Percentiles rank a stretch among this genome's conserved stretches.
These are phyloP conservation scores for Pseudomyrmex dendroicus DNA, from an alignment of 1,140 invertebrate species.

Conservation along the genomic window DNA sequence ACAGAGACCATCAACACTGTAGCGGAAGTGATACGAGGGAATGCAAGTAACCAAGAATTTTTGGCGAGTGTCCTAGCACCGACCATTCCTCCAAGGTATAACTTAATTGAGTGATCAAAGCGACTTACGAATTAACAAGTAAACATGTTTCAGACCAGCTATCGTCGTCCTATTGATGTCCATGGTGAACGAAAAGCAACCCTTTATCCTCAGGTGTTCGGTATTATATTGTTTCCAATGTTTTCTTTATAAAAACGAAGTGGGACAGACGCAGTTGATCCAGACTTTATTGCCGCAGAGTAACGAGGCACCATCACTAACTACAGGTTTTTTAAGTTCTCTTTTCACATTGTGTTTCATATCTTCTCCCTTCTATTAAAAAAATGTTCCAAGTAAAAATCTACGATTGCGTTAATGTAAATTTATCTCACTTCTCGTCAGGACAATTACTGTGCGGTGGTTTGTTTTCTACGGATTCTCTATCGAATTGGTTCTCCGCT, in stretches of 20 bases:
- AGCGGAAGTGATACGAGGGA: conserved; percentile 97
- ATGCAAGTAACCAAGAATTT: conserved; percentile 96
- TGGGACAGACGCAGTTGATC: conserved; percentile 94
- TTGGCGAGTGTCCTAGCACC: conserved; percentile 96
- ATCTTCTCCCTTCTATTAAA: neutral
- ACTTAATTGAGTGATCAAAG: conserved; percentile 20
- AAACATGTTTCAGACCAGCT: conserved; percentile 88
- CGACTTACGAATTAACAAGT: conserved; percentile 9
- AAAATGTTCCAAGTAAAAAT: neutral
- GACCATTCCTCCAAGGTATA: conserved; percentile 93
- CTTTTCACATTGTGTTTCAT: neutral
- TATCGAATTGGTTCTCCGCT: conserved; percentile 99
- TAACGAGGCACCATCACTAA: conserved; percentile 89
- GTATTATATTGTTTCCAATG: conserved; percentile 99
- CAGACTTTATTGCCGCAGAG: conserved; percentile 95
- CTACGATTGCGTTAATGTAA: too few species aligned
- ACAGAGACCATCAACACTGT: conserved; percentile 98
- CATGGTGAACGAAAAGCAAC: conserved; percentile 99
- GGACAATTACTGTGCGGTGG: conserved; percentile 98
- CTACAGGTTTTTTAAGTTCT: conserved; percentile 82
- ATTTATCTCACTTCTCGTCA: conserved; percentile 70
- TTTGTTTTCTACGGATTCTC: conserved; percentile 94
- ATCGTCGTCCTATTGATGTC: conserved; percentile 98
- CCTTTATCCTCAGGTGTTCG: conserved; percentile 95
- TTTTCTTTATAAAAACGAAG: conserved; percentile 97